A percentile compares a stretch with the other conserved stretches of the same genome.
phyloP scores from a whole-genome alignment of 1,140 invertebrate genomes.

The Pomacea maculata region DNA sequence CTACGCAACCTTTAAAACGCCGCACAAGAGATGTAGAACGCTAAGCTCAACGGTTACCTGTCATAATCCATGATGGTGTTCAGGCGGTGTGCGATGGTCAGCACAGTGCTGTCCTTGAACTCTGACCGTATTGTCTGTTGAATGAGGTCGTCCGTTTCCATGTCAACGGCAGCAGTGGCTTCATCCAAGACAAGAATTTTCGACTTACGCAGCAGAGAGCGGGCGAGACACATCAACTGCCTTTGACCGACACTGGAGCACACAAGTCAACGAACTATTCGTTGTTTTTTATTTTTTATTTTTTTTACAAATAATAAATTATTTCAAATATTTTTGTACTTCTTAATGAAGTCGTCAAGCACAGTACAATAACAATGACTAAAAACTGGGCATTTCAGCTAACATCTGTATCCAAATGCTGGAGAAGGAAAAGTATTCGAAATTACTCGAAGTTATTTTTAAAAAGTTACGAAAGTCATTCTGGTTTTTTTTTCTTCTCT shows the following conservation, averaged over 20 bases:
- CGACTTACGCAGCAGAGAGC: slow-evolving; percentile 69
- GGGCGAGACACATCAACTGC: slow-evolving; percentile 68
- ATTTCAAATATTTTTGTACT: neutral
- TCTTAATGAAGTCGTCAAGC: neutral
- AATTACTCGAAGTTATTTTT: too few relatives aligned
- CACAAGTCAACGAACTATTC: neutral
- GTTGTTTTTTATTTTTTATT: neutral
- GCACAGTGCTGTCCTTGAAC: slow-evolving; percentile 78
- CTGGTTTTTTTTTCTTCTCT: too few relatives aligned
- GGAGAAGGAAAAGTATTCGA: too few relatives aligned
- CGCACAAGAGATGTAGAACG: too few relatives aligned
- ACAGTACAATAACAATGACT: neutral
- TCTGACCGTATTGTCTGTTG: slow-evolving; percentile 78
- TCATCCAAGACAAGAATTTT: slow-evolving; percentile 80
- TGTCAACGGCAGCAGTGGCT: slow-evolving; percentile 65
- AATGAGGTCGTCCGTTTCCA: slow-evolving; percentile 72
- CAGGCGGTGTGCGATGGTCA: slow-evolving; percentile 73
- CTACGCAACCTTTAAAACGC: too few relatives aligned
- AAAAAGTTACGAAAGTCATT: too few relatives aligned
- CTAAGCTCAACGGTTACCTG: slow-evolving; percentile 27
- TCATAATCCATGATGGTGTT: slow-evolving; percentile 79
- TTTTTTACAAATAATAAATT: too few relatives aligned
- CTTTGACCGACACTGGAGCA: slow-evolving; percentile 68
- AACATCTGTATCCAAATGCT: neutral
- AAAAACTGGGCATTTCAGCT: neutral